Evolutionary conservation across 2,113 vertebrate genomes (phyloP).

Genomic region (Boleophthalmus pectinirostris): DNA sequence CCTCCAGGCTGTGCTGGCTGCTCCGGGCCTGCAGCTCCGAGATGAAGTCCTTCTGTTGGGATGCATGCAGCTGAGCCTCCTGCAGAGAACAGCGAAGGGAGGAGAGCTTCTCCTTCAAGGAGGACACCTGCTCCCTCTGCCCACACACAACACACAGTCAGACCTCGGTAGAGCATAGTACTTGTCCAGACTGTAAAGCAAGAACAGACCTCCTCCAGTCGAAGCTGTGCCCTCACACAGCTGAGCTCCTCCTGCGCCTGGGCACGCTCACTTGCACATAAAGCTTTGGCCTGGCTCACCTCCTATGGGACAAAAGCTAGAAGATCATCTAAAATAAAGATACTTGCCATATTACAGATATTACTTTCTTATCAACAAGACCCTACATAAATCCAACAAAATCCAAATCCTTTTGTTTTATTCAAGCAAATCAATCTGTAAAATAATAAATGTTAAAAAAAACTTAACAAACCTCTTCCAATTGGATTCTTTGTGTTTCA

Average conservation of each 20-base stretch:
- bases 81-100: constrained; percentile 81
- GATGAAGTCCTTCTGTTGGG: constrained; percentile 86
- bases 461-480: constrained; percentile 83
- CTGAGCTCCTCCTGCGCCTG: constrained; percentile 86
- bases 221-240: constrained; percentile 78
- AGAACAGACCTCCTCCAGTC: constrained; percentile 81
- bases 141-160: constrained; percentile 35
- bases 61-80: constrained; percentile 82
- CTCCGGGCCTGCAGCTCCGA: constrained; percentile 82
- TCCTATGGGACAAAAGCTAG: constrained; percentile 75
- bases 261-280: constrained; percentile 75
- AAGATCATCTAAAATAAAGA: background rate
- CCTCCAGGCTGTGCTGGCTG: constrained; percentile 78
- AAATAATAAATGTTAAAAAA: background rate
- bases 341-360: background rate
- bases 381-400: background rate
- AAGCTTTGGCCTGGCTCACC: constrained; percentile 82
- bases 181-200: background rate
- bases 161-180: background rate
- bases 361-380: background rate
- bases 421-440: too few relatives aligned
- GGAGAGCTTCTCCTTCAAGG: constrained; percentile 88
- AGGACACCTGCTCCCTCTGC: constrained; percentile 84
- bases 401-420: too few relatives aligned
- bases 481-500: constrained; percentile 80